phyloP scores from a whole-genome alignment of 1,140 invertebrate species.

The Solen grandis region DNA sequence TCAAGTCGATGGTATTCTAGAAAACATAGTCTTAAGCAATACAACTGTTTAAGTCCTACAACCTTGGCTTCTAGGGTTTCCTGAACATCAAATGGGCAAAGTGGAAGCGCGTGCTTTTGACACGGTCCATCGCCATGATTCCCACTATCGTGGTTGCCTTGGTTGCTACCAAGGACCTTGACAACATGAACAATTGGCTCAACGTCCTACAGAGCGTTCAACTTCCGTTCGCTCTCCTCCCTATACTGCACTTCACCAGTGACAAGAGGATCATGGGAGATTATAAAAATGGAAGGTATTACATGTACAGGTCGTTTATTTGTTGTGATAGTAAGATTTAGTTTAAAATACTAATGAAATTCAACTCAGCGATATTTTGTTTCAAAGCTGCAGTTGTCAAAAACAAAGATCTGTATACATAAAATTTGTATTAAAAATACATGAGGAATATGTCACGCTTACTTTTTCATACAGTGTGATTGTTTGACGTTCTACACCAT shows the following conservation, averaged over 20 bases:
- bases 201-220: slow-evolving; percentile 94
- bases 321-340: neutral
- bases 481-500: too few species aligned
- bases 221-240: slow-evolving; percentile 86
- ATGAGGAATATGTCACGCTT: neutral
- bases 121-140: slow-evolving; percentile 92
- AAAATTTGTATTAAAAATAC: neutral
- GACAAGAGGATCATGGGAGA: slow-evolving; percentile 88
- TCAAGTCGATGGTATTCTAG: too few species aligned
- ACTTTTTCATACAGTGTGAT: too few species aligned
- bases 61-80: slow-evolving; percentile 91
- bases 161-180: slow-evolving; percentile 87
- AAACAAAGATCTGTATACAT: too few species aligned
- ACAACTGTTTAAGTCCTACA: too few species aligned
- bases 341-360: neutral
- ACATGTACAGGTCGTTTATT: neutral
- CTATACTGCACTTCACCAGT: slow-evolving; percentile 93
- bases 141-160: slow-evolving; percentile 92
- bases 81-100: slow-evolving; percentile 92
- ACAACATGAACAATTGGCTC: slow-evolving; percentile 91
- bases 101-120: slow-evolving; percentile 94
- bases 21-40: too few species aligned
- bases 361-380: neutral
- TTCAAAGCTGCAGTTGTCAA: neutral
- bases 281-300: slow-evolving; percentile 76